A percentile compares a stretch with the other conserved stretches of the same genome.
phyloP scores from a whole-genome alignment of 2,888 invertebrate genomes.

The Willowsia nigromaculata region DNA sequence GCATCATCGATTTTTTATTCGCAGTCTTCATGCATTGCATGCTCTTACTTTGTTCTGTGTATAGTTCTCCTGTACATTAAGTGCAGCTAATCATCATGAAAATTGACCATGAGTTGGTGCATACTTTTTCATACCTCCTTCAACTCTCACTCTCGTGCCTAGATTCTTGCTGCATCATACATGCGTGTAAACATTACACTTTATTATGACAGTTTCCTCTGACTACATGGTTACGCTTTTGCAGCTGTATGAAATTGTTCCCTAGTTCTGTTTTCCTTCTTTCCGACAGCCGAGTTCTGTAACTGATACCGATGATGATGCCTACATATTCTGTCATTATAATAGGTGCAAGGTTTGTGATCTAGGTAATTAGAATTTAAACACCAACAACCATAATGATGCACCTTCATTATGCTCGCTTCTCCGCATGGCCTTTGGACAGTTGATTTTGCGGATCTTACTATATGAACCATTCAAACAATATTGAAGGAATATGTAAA shows the following conservation, averaged over 20 bases:
- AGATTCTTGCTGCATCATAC: not conserved
- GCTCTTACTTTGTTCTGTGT: no score
- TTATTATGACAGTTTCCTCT: no score
- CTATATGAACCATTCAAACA: not conserved
- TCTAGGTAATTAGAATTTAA: conserved; percentile 5
- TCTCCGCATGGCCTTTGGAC: not conserved
- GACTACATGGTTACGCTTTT: not conserved
- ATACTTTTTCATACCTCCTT: not conserved
- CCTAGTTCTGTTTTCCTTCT: no score
- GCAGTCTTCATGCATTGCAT: no score
- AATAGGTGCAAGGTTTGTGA: not conserved
- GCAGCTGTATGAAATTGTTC: no score
- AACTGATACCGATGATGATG: no score
- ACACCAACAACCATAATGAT: not conserved
- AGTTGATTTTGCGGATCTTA: conserved; percentile 8
- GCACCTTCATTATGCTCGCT: not conserved
- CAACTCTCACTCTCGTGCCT: not conserved
- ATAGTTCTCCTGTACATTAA: no score
- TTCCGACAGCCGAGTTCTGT: not conserved
- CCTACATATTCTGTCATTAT: not conserved
- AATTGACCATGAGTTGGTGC: conserved; percentile 36
- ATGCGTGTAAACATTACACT: no score
- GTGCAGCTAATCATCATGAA: conserved; percentile 14
- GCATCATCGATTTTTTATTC: conserved; percentile 52
- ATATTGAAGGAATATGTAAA: not conserved